Percentiles rank a stretch among this genome's conserved stretches.
phyloP scores from a whole-genome alignment of 1,140 invertebrate genomes.

The Drosophila lini region DNA sequence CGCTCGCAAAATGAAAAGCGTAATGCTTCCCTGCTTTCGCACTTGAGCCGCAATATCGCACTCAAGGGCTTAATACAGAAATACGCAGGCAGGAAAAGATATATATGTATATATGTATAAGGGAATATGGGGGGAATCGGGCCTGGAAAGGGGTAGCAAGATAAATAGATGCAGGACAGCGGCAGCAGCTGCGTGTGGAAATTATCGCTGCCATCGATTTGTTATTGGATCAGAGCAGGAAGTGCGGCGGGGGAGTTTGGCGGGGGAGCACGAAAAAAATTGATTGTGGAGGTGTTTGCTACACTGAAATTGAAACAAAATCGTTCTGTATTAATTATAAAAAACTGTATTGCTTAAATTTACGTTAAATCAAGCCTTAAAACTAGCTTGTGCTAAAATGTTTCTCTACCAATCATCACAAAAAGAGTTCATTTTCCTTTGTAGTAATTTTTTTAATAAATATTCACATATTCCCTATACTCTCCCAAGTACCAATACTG shows the following conservation, averaged over 20 bases:
- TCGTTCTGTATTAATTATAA: too few relatives aligned
- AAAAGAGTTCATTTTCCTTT: neutral
- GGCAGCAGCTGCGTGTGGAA: conserved; percentile 69
- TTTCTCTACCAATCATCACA: too few relatives aligned
- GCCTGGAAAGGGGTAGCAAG: conserved; percentile 59
- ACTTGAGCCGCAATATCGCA: conserved; percentile 79
- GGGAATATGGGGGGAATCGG: conserved; percentile 9
- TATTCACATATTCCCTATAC: neutral
- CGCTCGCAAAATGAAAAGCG: conserved; percentile 64
- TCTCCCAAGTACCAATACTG: neutral
- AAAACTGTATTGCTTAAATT: neutral
- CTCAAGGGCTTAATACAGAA: conserved; percentile 77
- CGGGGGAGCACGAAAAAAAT: conserved; percentile 1
- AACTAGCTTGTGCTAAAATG: neutral
- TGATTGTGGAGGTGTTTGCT: conserved; percentile 9
- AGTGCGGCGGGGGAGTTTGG: conserved; percentile 3
- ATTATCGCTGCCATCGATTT: conserved; percentile 75
- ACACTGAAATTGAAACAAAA: conserved; percentile 7
- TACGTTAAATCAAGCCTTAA: neutral
- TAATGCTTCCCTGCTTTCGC: conserved; percentile 57
- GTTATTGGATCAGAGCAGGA: conserved; percentile 60
- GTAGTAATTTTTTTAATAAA: neutral
- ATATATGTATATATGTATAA: conserved; percentile 1
- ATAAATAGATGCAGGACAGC: conserved; percentile 79
- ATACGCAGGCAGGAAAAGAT: conserved; percentile 18